Evolutionary conservation across 2,113 vertebrate species (phyloP).

Genomic region (Fregetta grallaria): DNA sequence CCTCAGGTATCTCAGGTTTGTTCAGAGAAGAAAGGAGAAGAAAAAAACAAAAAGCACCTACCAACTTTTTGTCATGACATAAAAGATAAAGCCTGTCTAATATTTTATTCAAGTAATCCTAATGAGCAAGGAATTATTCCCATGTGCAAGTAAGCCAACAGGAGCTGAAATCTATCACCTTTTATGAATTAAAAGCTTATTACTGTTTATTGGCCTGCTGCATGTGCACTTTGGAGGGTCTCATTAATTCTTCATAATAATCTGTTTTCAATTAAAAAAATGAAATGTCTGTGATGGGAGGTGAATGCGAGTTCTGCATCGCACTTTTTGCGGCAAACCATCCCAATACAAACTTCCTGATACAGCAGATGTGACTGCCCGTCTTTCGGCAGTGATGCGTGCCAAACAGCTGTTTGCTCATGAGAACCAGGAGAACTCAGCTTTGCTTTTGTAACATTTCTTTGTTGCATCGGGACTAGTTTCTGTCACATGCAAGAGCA

Average conservation of each 20-base stretch:
- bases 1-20: neutral
- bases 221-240: neutral
- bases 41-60: neutral
- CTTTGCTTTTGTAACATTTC: neutral
- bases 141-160: neutral
- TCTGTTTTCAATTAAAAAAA: neutral
- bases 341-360: neutral
- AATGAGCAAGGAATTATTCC: neutral
- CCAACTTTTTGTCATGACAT: neutral
- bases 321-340: neutral
- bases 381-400: neutral
- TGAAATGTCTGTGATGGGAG: neutral
- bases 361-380: neutral
- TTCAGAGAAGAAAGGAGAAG: neutral
- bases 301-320: neutral
- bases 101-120: neutral
- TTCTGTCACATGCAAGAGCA: neutral
- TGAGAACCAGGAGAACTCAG: neutral
- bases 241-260: neutral
- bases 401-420: neutral
- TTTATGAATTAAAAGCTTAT: neutral
- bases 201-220: neutral
- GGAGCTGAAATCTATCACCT: neutral
- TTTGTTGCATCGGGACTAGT: neutral
- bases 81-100: neutral